Conservation (phyloP, 2,113 vertebrate genomes). For the Columbina picui region DNA sequence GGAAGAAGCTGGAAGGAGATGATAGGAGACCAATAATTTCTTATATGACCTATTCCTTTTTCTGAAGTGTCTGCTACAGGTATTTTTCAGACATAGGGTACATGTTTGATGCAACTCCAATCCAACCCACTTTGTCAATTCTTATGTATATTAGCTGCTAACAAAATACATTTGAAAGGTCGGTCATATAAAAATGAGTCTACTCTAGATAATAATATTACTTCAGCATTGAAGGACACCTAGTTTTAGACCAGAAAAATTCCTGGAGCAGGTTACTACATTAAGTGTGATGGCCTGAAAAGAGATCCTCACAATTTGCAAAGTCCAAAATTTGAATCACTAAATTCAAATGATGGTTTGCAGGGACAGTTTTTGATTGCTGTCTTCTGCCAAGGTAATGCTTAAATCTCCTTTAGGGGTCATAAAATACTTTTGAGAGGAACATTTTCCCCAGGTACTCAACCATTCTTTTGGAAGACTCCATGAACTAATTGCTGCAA, state of each 20-base stretch:
- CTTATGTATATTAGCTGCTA: neutral
- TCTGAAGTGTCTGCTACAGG: neutral
- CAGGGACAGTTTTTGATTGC: neutral
- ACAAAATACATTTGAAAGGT: neutral
- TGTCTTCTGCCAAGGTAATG: neutral
- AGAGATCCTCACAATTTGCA: neutral
- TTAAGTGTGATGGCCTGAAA: neutral
- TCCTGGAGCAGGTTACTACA: neutral
- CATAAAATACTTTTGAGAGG: neutral
- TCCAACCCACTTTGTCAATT: rapidly evolving
- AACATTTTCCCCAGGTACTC: neutral
- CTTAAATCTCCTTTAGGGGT: neutral
- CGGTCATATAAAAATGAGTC: neutral
- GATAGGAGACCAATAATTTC: rapidly evolving
- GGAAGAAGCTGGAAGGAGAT: neutral
- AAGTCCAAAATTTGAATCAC: neutral
- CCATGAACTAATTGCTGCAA: neutral
- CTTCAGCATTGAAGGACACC: neutral
- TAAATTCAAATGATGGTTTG: neutral
- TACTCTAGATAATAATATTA: neutral
- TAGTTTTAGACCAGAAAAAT: neutral
- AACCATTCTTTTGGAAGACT: neutral
- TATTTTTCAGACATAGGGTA: neutral
- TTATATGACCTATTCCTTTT: neutral
- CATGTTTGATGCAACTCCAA: neutral